Percentiles rank a stretch among this genome's conserved stretches.
phyloP scores from a whole-genome alignment of 1,140 invertebrate species.

The Drosophila bocki region DNA sequence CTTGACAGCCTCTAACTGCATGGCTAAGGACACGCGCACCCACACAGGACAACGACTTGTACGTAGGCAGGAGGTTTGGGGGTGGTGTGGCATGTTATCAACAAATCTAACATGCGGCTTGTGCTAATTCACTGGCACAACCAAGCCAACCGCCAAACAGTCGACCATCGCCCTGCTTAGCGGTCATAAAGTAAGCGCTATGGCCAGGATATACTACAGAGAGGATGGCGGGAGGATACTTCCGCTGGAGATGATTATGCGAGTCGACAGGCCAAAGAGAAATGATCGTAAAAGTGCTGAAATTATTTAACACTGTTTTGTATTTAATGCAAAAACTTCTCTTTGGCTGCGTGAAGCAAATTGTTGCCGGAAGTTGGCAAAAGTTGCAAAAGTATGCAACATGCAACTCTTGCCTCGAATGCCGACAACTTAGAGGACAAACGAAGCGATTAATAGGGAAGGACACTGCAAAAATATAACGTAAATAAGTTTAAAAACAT shows the following conservation, averaged over 20 bases:
- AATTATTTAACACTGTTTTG: slow-evolving; percentile 82
- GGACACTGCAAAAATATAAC: not conserved
- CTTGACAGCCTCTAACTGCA: slow-evolving; percentile 79
- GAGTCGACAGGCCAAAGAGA: slow-evolving; percentile 42
- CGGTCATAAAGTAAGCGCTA: slow-evolving; percentile 64
- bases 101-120: slow-evolving; percentile 79
- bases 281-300: slow-evolving; percentile 73
- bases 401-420: slow-evolving; percentile 28
- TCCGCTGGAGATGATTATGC: slow-evolving; percentile 65
- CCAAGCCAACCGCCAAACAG: slow-evolving; percentile 48
- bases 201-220: slow-evolving; percentile 4
- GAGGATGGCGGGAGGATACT: slow-evolving; percentile 37
- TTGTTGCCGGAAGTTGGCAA: slow-evolving; percentile 72
- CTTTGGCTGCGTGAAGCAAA: slow-evolving; percentile 50
- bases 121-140: slow-evolving; percentile 67
- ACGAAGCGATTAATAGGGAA: slow-evolving; percentile 68
- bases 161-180: slow-evolving; percentile 38
- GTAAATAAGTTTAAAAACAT: not conserved
- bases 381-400: slow-evolving; percentile 68
- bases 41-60: slow-evolving; percentile 35
- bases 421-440: slow-evolving; percentile 50
- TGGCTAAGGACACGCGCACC: slow-evolving; percentile 48
- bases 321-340: slow-evolving; percentile 80
- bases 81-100: slow-evolving; percentile 66
- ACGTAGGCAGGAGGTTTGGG: not conserved